These are phyloP conservation scores for Amphipoea lucens DNA, from an alignment of 2,888 invertebrate species.

Conservation along the genomic window DNA sequence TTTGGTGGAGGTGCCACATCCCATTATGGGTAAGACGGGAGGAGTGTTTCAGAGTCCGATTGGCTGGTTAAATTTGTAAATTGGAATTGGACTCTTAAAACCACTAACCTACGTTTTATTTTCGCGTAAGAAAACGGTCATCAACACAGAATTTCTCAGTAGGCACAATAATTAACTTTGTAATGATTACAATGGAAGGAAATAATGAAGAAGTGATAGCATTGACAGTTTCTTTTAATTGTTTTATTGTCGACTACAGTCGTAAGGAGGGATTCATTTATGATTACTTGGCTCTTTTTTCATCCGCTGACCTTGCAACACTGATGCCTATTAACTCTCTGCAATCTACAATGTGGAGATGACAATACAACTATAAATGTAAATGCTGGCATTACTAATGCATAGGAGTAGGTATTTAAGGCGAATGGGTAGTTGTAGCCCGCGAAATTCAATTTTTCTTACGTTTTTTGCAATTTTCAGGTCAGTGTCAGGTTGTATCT, in stretches of 20 bases:
- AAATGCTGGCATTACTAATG: no score
- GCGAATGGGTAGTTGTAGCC: no score
- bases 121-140: background rate
- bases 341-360: background rate
- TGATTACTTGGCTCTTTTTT: slow-evolving; percentile 17
- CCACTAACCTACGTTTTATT: background rate
- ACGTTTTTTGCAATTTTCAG: no score
- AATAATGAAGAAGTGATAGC: slow-evolving; percentile 16
- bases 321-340: background rate
- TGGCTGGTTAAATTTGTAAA: background rate
- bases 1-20: no score
- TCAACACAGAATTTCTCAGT: background rate
- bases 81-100: no score
- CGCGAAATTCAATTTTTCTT: no score
- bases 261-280: slow-evolving; percentile 16
- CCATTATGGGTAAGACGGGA: background rate
- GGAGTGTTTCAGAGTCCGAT: background rate
- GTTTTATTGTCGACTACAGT: slow-evolving; percentile 2
- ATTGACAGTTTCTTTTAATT: slow-evolving; percentile 29
- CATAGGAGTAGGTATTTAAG: no score
- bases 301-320: background rate
- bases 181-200: slow-evolving; percentile 38
- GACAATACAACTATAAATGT: no score
- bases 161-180: background rate
- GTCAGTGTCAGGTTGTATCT: no score